Base-by-base conservation (phyloP, 2,113 vertebrate genomes). In the Sciurus niger region DNA sequence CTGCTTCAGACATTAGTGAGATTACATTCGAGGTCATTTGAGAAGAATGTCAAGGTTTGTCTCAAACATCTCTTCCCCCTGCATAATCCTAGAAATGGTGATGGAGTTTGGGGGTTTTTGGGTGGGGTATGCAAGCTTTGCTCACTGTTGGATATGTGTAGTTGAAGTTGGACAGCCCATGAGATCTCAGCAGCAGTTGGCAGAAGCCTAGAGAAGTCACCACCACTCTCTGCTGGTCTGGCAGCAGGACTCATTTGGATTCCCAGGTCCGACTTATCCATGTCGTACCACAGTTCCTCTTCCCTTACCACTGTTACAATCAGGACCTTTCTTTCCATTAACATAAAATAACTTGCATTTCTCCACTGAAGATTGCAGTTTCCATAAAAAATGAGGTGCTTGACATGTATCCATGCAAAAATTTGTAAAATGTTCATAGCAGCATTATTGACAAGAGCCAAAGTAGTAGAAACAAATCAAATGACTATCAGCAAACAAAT, bases 191-290 rank as follows among this genome's bases (percentile, higher is more conserved):
- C 0, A 34, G 28, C 51, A 55, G n/a, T 4, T 72, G 11, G 55
- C 8, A 58, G 70, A 28, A 84, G 22, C 88, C 28, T 25, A 37
- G 46, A 51, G 37, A 63, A 0, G 0, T 40, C 40, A 40, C 11
- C 34, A 7, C 30, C 1, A 43, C 30, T 40, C 34, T n/a, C 20
- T 1, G 30, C 58, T 74, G 24, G 34, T 40, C 16, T 18, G 24
- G n/a, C 5, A 11, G 2, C 2, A 25, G 22, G 18, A 37, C 11
- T 46, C 4, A 0, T 22, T 25, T 24, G 6, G 25, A 1, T 24
- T 25, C 18, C 20, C 7, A 1, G 0, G 4, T 24, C n/a, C 2
- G 25, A 9, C 51, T n/a, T 32, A 3, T 32, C 48, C 25, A 63
- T 10, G 2, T 3, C 12, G 1, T 51, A 20, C 58, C 18, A 73